Conservation (phyloP, 2,888 invertebrate species). For the Alcis repandata region DNA sequence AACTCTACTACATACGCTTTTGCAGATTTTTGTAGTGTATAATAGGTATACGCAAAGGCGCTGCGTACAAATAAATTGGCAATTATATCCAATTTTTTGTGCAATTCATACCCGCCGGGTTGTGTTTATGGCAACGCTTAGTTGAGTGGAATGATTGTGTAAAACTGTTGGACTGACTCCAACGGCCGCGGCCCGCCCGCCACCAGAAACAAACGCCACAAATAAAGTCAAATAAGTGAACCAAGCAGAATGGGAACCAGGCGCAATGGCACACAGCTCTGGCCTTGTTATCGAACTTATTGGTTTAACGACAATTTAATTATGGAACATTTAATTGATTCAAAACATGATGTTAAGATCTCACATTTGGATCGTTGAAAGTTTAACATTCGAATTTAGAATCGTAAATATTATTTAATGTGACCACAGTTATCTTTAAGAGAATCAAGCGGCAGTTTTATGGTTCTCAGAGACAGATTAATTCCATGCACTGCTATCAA, state of each 20-base stretch:
- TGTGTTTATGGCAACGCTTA: conserved; percentile 86
- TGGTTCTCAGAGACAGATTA: conserved; percentile 10
- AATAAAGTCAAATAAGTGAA: conserved; percentile 84
- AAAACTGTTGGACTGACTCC: conserved; percentile 84
- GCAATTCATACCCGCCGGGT: conserved; percentile 83
- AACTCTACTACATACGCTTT: too few species aligned
- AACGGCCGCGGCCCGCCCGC: conserved; percentile 66
- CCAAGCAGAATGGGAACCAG: conserved; percentile 59
- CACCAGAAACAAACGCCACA: conserved; percentile 78
- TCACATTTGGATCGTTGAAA: conserved; percentile 1
- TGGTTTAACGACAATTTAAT: conserved; percentile 6
- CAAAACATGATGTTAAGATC: neutral
- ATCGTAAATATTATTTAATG: conserved; percentile 24
- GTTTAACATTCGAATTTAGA: conserved; percentile 4
- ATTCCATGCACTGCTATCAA: conserved; percentile 28
- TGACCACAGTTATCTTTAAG: conserved; percentile 15
- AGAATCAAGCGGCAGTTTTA: conserved; percentile 24
- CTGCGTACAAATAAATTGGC: conserved; percentile 74
- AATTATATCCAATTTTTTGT: conserved; percentile 83
- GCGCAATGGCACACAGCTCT: conserved; percentile 6
- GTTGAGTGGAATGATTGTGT: conserved; percentile 87
- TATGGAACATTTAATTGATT: neutral
- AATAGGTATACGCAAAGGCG: conserved; percentile 58
- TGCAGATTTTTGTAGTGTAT: too few species aligned
- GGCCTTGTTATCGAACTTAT: conserved; percentile 19